These are phyloP conservation scores for Gymnoscelis rufifasciata DNA, from an alignment of 2,888 invertebrate species.

Conservation along the genomic window DNA sequence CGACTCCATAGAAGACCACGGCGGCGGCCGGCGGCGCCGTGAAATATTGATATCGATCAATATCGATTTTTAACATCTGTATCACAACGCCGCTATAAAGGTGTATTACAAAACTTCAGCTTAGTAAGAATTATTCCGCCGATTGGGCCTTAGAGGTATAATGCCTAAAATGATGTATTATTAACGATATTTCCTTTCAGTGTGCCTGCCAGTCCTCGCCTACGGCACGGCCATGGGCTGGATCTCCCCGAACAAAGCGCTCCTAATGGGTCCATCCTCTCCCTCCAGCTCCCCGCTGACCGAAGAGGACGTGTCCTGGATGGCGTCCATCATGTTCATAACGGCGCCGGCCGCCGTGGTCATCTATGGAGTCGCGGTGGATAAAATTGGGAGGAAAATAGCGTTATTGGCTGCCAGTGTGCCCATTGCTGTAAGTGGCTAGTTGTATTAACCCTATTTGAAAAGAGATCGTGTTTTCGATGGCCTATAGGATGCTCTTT, in stretches of 20 bases:
- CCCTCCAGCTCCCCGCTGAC: conserved; percentile 56
- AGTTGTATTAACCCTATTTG: too few relatives aligned
- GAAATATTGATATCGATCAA: neutral
- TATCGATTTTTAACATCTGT: neutral
- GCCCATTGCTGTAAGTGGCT: conserved; percentile 63
- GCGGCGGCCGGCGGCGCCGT: conserved; percentile 61
- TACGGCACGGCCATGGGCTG: conserved; percentile 79
- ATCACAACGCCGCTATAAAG: conserved; percentile 57
- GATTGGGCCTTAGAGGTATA: neutral
- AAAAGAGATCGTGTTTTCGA: too few relatives aligned
- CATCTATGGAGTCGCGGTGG: conserved; percentile 71
- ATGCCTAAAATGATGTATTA: too few relatives aligned
- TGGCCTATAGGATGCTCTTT: too few relatives aligned
- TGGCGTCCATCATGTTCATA: conserved; percentile 78
- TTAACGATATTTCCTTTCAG: conserved; percentile 48
- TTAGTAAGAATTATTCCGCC: too few relatives aligned
- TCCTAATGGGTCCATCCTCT: conserved; percentile 62
- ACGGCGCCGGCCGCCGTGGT: conserved; percentile 78
- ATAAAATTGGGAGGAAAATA: conserved; percentile 72
- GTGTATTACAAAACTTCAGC: too few relatives aligned
- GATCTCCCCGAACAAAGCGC: conserved; percentile 75
- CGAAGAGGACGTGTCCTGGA: conserved; percentile 74
- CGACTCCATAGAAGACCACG: conserved; percentile 72
- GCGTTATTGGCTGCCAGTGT: conserved; percentile 59
- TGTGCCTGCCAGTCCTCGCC: conserved; percentile 73